Base-by-base conservation (phyloP, 1,140 invertebrate genomes). In the Megalonaias nervosa region DNA sequence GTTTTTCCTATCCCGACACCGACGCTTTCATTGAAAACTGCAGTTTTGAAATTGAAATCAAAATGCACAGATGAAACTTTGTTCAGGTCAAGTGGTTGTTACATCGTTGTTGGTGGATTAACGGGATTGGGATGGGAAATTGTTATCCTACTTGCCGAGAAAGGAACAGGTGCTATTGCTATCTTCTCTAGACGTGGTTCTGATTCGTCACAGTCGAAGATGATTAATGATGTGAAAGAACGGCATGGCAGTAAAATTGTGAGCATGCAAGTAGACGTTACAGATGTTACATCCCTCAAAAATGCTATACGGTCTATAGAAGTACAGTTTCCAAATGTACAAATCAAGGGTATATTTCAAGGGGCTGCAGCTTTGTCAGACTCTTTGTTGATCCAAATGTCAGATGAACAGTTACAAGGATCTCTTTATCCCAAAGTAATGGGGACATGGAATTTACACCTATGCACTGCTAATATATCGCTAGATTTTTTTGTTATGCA, bases 91-190 rank as follows among this genome's bases (percentile, higher is more conserved):
- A 75, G 83, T 66, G 82, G 75, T 48, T 75, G 79, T 19, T 88
- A 88, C 64, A 73, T 88, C 31, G 77, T 88, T 15, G 73, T 86
- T 15, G 86, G 86, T 16, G 86, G 86, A 9, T 60, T 84, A 1
- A 86, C 85, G 16, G 86, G 86, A 2, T 79, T 88, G n/a, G 86
- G 86, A 15, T 86, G 86, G 84, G 81, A 84, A 66, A 71, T 81
- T 48, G 78, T 84, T 6, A 74, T 79, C 58, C 79, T 81, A 12
- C 71, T 88, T 23, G 81, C 83, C n/a, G 61, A 77, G 59, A 68
- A 74, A n/a, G 83, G 81, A 15, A 85, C 82, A 31, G 86, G 86
- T 14, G 61, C 62, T 21, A 77, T 87, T 14, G 77, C 71, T 26
- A 85, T 75, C 56, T 14, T 85, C 6, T 82, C 84, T 56, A 74